phyloP scores from a whole-genome alignment of 2,113 vertebrate genomes.

The Mixornis gularis region DNA sequence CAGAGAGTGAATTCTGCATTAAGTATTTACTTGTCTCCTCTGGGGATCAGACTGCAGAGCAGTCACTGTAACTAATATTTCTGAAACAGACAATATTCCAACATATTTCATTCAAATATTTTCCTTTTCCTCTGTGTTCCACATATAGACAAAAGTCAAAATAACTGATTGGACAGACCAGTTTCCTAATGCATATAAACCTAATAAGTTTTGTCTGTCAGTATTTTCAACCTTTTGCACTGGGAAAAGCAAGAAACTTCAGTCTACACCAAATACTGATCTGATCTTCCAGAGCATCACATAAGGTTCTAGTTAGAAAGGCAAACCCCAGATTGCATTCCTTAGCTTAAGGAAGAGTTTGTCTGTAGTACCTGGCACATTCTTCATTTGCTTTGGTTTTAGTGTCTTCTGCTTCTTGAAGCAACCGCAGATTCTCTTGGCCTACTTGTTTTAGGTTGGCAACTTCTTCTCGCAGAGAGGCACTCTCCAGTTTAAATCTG shows the following conservation, averaged over 20 bases:
- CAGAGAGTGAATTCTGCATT: background rate
- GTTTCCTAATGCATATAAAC: background rate
- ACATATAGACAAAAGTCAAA: background rate
- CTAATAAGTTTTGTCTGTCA: background rate
- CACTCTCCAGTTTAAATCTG: conserved; percentile 50
- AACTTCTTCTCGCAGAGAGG: conserved; percentile 68
- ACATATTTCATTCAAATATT: background rate
- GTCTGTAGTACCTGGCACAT: conserved; percentile 70
- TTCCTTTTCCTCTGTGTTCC: background rate
- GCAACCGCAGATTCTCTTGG: conserved; percentile 64
- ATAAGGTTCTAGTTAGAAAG: background rate
- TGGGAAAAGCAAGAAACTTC: background rate
- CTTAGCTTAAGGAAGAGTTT: background rate
- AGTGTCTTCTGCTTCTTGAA: conserved; percentile 57
- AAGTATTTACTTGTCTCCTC: background rate
- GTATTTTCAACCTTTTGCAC: background rate
- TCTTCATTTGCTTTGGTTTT: conserved; percentile 72
- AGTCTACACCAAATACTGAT: background rate
- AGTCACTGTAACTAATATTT: background rate
- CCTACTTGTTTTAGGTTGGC: conserved; percentile 49
- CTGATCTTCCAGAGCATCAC: background rate
- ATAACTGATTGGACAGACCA: background rate
- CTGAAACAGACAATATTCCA: background rate
- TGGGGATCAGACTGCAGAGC: background rate
- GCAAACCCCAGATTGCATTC: background rate